phyloP scores from a whole-genome alignment of 2,888 invertebrate genomes.

The Frankliniella intonsa region DNA sequence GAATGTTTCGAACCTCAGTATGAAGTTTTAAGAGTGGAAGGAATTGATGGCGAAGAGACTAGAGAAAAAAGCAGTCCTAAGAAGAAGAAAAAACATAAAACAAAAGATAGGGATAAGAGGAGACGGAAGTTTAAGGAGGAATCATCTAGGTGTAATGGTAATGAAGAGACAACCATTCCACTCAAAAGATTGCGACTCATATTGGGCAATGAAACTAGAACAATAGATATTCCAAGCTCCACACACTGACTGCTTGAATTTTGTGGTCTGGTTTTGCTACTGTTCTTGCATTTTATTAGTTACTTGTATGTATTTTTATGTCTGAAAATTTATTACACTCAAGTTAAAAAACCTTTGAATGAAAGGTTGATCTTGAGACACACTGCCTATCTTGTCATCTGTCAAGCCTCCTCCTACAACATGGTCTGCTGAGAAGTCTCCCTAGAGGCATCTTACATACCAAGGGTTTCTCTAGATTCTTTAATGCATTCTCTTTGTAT shows the following conservation, averaged over 20 bases:
- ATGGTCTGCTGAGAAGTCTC: no score
- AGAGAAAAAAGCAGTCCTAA: constrained; percentile 41
- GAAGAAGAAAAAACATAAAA: constrained; percentile 57
- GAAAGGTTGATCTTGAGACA: neutral
- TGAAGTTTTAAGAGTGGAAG: constrained; percentile 78
- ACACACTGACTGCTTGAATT: neutral
- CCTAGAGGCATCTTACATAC: no score
- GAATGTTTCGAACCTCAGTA: constrained; percentile 70
- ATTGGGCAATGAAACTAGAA: constrained; percentile 83
- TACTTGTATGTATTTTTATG: neutral
- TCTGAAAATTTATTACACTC: no score
- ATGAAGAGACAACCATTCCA: constrained; percentile 44
- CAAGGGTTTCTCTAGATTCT: no score
- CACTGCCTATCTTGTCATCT: constrained; percentile 10
- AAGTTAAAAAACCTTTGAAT: neutral
- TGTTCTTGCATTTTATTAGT: constrained; percentile 1
- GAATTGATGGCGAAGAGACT: constrained; percentile 53
- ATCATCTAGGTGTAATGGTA: constrained; percentile 25
- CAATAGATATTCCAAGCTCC: constrained; percentile 70
- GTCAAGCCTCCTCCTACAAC: neutral
- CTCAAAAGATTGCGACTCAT: constrained; percentile 82
- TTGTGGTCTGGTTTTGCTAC: neutral
- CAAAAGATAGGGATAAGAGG: constrained; percentile 47
- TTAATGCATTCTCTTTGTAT: no score
- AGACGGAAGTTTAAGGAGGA: constrained; percentile 33